Conservation (phyloP, 2,797 vertebrate genomes). For the Pempheris klunzingeri region DNA sequence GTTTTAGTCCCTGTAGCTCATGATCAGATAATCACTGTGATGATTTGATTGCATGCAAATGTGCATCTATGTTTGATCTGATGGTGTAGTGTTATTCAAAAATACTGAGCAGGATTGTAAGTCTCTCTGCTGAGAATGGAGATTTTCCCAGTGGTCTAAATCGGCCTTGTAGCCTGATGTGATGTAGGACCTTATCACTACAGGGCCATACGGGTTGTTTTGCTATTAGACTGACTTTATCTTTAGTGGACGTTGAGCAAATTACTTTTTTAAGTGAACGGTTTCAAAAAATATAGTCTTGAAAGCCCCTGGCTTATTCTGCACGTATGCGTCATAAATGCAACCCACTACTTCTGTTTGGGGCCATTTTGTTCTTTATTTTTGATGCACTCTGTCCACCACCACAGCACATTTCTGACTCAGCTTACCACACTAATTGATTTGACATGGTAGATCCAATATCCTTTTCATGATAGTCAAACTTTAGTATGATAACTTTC, state of each 20-base stretch:
- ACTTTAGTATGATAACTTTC: conserved; percentile 86
- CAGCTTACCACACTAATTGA: conserved; percentile 85
- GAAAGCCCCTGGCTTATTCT: conserved; percentile 65
- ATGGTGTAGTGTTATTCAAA: conserved; percentile 19
- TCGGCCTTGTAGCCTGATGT: conserved; percentile 8
- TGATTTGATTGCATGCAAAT: conserved; percentile 38
- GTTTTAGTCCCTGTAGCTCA: conserved; percentile 16
- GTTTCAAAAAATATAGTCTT: conserved; percentile 48
- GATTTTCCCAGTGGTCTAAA: conserved; percentile 29
- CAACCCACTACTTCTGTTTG: conserved; percentile 62
- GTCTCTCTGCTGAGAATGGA: conserved; percentile 21
- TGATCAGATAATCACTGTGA: conserved; percentile 46
- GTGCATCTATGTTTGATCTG: conserved; percentile 48
- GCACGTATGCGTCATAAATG: conserved; percentile 56
- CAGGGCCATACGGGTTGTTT: conserved; percentile 18
- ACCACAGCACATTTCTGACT: conserved; percentile 84
- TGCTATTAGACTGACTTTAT: conserved; percentile 44
- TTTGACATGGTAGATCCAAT: conserved; percentile 88
- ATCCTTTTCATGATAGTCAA: conserved; percentile 89
- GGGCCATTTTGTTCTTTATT: conserved; percentile 79
- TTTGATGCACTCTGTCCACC: conserved; percentile 80
- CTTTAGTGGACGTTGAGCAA: conserved; percentile 39
- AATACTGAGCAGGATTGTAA: conserved; percentile 24
- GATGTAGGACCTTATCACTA: conserved; percentile 21
- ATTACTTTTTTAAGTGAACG: conserved; percentile 29